phyloP scores from a whole-genome alignment of 1,140 invertebrate species.

The Manduca sexta region DNA sequence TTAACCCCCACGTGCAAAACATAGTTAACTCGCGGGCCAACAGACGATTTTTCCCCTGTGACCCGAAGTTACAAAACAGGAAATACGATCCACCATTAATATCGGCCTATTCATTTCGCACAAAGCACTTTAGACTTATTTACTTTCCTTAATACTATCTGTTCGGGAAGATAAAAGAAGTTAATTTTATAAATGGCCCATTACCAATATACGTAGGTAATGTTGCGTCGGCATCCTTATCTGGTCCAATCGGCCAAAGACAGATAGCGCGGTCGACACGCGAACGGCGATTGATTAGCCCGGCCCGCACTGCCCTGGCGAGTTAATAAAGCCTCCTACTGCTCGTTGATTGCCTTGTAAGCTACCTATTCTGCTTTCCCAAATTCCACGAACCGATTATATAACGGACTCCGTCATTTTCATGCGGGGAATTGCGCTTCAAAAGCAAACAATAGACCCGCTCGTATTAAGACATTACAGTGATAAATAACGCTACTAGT shows the following conservation, averaged over 20 bases:
- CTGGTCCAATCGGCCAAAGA: slow-evolving; percentile 59
- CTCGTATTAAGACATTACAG: neutral
- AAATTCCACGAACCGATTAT: slow-evolving; percentile 48
- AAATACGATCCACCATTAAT: slow-evolving; percentile 31
- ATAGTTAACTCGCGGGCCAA: too few relatives aligned
- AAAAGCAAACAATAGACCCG: neutral
- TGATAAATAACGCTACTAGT: too few relatives aligned
- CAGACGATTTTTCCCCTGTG: too few relatives aligned
- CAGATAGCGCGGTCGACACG: slow-evolving; percentile 65
- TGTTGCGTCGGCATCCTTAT: slow-evolving; percentile 55
- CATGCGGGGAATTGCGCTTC: neutral
- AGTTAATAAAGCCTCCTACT: slow-evolving; percentile 61
- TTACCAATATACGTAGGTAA: slow-evolving; percentile 55
- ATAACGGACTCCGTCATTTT: too few relatives aligned
- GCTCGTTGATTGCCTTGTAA: slow-evolving; percentile 64
- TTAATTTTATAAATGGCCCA: slow-evolving; percentile 64
- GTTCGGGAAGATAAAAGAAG: slow-evolving; percentile 55
- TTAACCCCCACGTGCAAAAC: too few relatives aligned
- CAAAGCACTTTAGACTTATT: slow-evolving; percentile 46
- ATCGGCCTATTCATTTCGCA: slow-evolving; percentile 36
- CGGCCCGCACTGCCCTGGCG: slow-evolving; percentile 55
- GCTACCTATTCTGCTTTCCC: slow-evolving; percentile 49
- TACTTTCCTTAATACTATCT: slow-evolving; percentile 43
- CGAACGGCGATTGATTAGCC: slow-evolving; percentile 67
- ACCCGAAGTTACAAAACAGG: too few relatives aligned